Evolutionary conservation across 1,140 invertebrate species (phyloP).

Genomic region (Lethrus apterus): DNA sequence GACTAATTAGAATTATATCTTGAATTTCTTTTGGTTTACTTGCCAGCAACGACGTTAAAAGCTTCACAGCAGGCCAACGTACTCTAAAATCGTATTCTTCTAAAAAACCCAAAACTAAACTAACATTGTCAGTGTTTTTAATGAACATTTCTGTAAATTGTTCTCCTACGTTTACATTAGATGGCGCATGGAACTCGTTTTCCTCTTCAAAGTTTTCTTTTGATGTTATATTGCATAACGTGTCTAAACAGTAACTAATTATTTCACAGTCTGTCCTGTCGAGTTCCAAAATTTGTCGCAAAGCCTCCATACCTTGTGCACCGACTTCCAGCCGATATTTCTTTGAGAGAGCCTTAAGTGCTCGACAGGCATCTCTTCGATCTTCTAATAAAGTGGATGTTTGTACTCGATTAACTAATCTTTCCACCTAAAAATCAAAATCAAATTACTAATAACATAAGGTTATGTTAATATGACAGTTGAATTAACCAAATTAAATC

Average conservation of each 20-base stretch:
- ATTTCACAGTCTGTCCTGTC: conserved; percentile 88
- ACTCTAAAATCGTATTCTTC: conserved; percentile 93
- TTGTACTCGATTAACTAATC: conserved; percentile 82
- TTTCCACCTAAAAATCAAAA: conserved; percentile 68
- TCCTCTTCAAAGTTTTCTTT: conserved; percentile 79
- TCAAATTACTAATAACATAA: conserved; percentile 16
- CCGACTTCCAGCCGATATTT: conserved; percentile 94
- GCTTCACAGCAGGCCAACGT: conserved; percentile 76
- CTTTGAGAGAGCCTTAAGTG: conserved; percentile 86
- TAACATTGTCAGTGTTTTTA: conserved; percentile 83
- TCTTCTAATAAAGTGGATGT: conserved; percentile 92
- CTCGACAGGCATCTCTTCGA: conserved; percentile 90
- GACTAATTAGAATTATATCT: conserved; percentile 88
- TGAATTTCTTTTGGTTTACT: conserved; percentile 89
- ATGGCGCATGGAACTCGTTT: conserved; percentile 45
- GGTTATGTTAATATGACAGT: conserved; percentile 40
- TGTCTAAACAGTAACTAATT: conserved; percentile 84
- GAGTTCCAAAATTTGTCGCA: conserved; percentile 72
- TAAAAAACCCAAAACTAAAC: conserved; percentile 76
- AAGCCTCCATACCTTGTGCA: conserved; percentile 85
- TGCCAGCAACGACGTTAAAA: conserved; percentile 72
- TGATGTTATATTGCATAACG: conserved; percentile 83
- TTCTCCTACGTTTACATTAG: conserved; percentile 64
- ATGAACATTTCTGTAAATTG: conserved; percentile 99
- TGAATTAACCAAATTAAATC: too few species aligned